Base-by-base conservation (phyloP, 1,140 invertebrate genomes). In the Lysiphlebus fabarum region DNA sequence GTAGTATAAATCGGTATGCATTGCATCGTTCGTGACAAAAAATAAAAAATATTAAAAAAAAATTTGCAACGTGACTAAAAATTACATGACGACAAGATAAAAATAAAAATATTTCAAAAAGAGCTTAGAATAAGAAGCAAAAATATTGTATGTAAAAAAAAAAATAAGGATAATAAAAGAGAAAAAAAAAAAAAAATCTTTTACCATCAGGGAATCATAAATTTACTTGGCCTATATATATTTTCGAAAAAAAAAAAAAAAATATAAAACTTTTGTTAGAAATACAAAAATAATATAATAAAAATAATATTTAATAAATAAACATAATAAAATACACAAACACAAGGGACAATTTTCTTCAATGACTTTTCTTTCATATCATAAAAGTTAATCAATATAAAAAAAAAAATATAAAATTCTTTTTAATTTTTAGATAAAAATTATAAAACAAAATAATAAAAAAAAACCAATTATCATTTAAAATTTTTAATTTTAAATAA, bases 141-240 rank as follows among this genome's bases (percentile, higher is more conserved):
- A 26, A 26, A 26, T 26, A 26, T 26, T 48, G 26, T 26, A 33
- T 7, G 26, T 8, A 48, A 7, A 26, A 26, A 33, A 5, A 5
- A 48, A 33, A 48, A 33, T 7, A 40, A 40, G 7, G 38, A 8
- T 8, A 40, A 40, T 11, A 11, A 7, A 40, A 17, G 12, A 26
- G 7, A 9, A 17, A 2, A 26, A 33, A 10, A 33, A 10, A 26
- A 9, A 33, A 33, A 5, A 17, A 8, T 33, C 47, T 42, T 57
- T 62, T 65, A 65, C 66, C 62, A 49, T 53, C 62, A 61, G 62
- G 62, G 62, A 62, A 56, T 64, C 62, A 60, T 67, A 67, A 64
- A 67, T 62, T 65, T 61, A 56, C 63, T 26, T 26, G 17, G 55
- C 43, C 17, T 47, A 40, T 7, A 49, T 11, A 11, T 48, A 36